These are phyloP conservation scores for Microtus montanus DNA, from an alignment of 2,113 vertebrate genomes.

Conservation along the genomic window DNA sequence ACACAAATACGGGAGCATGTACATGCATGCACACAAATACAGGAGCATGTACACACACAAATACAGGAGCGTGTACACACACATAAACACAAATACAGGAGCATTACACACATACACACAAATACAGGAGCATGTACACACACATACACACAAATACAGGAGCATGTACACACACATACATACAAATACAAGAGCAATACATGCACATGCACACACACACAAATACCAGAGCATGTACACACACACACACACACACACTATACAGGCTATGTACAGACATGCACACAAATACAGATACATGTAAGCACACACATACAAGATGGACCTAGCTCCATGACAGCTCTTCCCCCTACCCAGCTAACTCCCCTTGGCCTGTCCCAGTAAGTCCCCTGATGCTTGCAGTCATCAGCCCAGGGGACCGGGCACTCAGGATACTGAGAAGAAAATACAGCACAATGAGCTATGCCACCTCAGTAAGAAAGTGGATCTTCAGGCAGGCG, in stretches of 20 bases:
- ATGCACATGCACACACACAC: too few species aligned
- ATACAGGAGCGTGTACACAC: too few species aligned
- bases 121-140: too few species aligned
- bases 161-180: too few species aligned
- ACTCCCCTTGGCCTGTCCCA: fast-evolving
- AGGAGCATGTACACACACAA: too few species aligned
- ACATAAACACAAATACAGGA: too few species aligned
- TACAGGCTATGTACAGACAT: neutral
- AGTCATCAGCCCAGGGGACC: neutral
- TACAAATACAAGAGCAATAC: too few species aligned
- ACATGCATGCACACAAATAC: too few species aligned
- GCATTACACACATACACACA: too few species aligned
- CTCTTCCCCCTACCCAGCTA: neutral
- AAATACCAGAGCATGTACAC: too few species aligned
- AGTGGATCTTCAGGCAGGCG: fast-evolving
- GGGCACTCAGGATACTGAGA: fast-evolving
- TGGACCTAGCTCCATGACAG: fast-evolving
- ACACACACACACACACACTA: neutral
- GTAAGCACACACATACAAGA: neutral
- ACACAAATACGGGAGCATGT: too few species aligned
- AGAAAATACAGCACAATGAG: fast-evolving
- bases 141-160: too few species aligned
- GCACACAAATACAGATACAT: neutral
- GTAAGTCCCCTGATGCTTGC: fast-evolving
- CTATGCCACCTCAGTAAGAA: fast-evolving